These are phyloP conservation scores for Ormia ochracea DNA, from an alignment of 2,888 invertebrate species.

Conservation along the genomic window DNA sequence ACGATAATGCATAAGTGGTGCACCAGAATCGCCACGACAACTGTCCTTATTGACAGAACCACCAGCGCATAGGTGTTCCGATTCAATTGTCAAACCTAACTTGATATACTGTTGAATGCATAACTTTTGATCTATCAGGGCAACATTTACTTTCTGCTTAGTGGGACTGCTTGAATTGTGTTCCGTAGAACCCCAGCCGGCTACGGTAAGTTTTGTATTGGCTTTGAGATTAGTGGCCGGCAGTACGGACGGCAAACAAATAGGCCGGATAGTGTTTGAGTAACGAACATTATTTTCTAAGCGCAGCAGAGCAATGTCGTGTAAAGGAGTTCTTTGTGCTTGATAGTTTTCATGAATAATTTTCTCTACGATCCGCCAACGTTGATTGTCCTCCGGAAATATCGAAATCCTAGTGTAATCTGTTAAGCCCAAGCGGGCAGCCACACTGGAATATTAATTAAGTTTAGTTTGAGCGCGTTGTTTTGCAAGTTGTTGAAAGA, in stretches of 20 bases:
- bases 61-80: constrained; percentile 83
- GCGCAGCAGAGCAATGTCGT: constrained; percentile 86
- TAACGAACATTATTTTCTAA: constrained; percentile 79
- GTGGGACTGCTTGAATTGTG: constrained; percentile 76
- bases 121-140: constrained; percentile 76
- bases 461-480: neutral
- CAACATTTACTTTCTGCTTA: constrained; percentile 79
- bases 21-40: constrained; percentile 87
- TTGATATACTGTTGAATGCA: constrained; percentile 76
- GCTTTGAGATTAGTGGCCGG: constrained; percentile 51
- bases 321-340: constrained; percentile 79
- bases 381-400: constrained; percentile 75
- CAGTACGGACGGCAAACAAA: constrained; percentile 79
- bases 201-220: constrained; percentile 77
- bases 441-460: constrained; percentile 65
- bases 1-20: constrained; percentile 82
- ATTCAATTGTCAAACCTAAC: constrained; percentile 69
- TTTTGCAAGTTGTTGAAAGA: neutral
- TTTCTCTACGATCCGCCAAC: constrained; percentile 80
- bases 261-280: constrained; percentile 79
- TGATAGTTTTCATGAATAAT: constrained; percentile 83
- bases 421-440: constrained; percentile 73
- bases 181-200: constrained; percentile 82
- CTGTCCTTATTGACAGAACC: constrained; percentile 82
- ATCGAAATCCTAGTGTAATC: constrained; percentile 68